Evolutionary conservation across 2,113 vertebrate species (phyloP), one percentile per base, ranked within the genome.

Genomic region (Ochotona princeps): DNA sequence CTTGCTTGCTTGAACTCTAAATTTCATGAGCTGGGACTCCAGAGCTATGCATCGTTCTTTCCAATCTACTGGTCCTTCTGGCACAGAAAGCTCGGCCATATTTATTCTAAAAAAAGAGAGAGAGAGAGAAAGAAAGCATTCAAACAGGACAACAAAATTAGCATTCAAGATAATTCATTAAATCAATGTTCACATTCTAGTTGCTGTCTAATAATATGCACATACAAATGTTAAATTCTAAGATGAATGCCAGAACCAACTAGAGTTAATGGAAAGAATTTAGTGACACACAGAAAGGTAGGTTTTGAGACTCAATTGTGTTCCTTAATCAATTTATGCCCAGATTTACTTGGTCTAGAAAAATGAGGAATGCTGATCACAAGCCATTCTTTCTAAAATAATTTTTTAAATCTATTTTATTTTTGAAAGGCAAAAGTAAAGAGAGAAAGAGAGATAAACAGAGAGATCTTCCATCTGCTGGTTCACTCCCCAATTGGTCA

Each of bases 11-110:
- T 99, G 99, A 95, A 99, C 98, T 95, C 99, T 98, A 97, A 99
- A 99, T 96, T 99, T 99, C 97, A 99, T 98, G 81, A 99, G 98
- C 96, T 99, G 99, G 15, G 98, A 98, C 97, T 99, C 99, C 97
- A 99, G 97, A 95, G 98, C 98, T 92, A 99, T 90, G 49, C 99
- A 99, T 96, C 99, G 98, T 96, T 99, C 99, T 96, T 99, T 99
- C 99, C 99, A 99, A 96, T 99, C 98, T 91, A 98, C 97, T 66
- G 97, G 97, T 89, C 97, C 98, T 96, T 98, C 98, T 93, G 97
- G 91, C 91, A 99, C 99, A 97, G 98, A 98, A 84, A 97, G 97
- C 73, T 99, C 99, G 15, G 99, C 98, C 99, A 99, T 99, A 81
- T 92, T 97, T 96, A 91, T 89, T 92, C 97, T 98, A 94, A 66